Conservation (phyloP, 2,797 vertebrate species). For the Pseudopleuronectes americanus region DNA sequence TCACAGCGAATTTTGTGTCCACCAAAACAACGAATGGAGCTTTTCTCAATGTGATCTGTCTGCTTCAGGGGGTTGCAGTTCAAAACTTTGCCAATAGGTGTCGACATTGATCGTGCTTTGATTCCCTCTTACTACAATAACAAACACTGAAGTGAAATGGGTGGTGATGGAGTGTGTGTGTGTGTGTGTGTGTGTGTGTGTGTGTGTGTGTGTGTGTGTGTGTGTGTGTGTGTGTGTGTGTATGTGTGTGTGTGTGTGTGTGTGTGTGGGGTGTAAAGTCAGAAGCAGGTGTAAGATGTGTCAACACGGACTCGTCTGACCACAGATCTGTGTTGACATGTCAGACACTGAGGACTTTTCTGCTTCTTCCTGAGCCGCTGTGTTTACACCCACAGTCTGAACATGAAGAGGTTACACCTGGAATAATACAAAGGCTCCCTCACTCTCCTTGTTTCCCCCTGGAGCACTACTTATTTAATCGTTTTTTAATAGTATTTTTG, state of each 20-base stretch:
- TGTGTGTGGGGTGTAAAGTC: slow-evolving; percentile 16
- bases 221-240: not conserved
- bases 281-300: slow-evolving; percentile 56
- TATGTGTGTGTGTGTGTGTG: not conserved
- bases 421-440: not conserved
- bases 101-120: slow-evolving; percentile 64
- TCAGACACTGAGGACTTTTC: slow-evolving; percentile 24
- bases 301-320: slow-evolving; percentile 45
- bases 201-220: too few relatives aligned
- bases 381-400: too few relatives aligned
- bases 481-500: not conserved
- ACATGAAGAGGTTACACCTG: not conserved
- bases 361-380: slow-evolving; percentile 15
- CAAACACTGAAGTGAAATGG: not conserved
- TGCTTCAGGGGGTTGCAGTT: slow-evolving; percentile 23
- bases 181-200: not conserved
- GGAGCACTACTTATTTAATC: not conserved
- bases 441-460: not conserved
- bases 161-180: not conserved
- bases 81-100: slow-evolving; percentile 53
- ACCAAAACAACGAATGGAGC: not conserved
- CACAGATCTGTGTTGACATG: slow-evolving; percentile 47
- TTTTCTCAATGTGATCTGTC: not conserved
- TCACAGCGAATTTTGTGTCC: not conserved
- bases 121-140: not conserved